Percentiles rank a stretch among this genome's conserved stretches.
Evolutionary conservation across 2,888 invertebrate genomes (phyloP).

Genomic region (Platynereis dumerilii): DNA sequence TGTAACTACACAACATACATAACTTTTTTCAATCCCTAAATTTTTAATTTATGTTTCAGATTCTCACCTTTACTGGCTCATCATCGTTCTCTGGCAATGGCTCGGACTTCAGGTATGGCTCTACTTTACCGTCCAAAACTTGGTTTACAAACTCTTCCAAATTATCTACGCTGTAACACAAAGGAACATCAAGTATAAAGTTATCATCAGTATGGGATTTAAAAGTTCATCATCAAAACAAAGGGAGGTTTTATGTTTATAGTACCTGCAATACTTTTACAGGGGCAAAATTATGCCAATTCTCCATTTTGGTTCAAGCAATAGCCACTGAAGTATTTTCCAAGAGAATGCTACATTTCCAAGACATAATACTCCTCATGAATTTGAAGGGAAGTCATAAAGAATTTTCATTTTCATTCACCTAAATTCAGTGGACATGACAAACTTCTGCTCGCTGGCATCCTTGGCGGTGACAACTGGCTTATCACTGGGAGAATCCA

Average conservation of each 20-base stretch:
- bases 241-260: background rate
- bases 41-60: too few relatives aligned
- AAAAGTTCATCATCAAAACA: background rate
- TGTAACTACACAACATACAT: too few relatives aligned
- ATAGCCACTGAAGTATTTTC: too few relatives aligned
- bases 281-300: too few relatives aligned
- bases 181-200: background rate
- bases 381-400: too few relatives aligned
- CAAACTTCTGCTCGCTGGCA: constrained; percentile 84
- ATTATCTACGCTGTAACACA: constrained; percentile 73
- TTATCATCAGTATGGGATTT: background rate
- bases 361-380: too few relatives aligned
- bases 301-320: too few relatives aligned
- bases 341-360: too few relatives aligned
- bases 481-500: constrained; percentile 79
- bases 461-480: constrained; percentile 87
- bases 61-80: constrained; percentile 64
- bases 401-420: constrained; percentile 63
- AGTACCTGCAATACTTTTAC: too few relatives aligned
- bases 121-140: constrained; percentile 80
- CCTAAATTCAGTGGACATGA: constrained; percentile 90
- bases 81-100: constrained; percentile 84
- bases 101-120: constrained; percentile 95
- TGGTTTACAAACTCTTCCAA: constrained; percentile 85
- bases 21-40: too few relatives aligned